Base-by-base conservation (phyloP, 1,140 invertebrate species). In the Pogonomyrmex barbatus region DNA sequence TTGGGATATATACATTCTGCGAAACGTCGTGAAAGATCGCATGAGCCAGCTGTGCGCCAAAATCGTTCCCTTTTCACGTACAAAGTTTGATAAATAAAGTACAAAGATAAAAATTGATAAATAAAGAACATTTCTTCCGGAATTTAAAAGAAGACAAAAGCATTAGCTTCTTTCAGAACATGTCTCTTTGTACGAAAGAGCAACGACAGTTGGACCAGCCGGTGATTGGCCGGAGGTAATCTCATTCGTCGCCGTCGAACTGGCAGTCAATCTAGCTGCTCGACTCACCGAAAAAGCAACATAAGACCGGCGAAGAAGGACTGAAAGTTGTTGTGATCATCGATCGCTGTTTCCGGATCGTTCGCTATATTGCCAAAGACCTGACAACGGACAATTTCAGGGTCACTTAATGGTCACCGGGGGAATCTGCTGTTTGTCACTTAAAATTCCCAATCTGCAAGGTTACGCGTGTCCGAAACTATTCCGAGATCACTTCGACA, bases 261-360 rank as follows among this genome's bases (percentile, higher is more conserved):
- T 87, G 58, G 70, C 63, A 71, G 65, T 90, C 77, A 87, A 79
- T 88, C 85, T 87, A 94, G 94, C 94, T 95, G 94, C 94, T 94
- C 94, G 94, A 95, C 95, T 98, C 98, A 99, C 97, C 98, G 98
- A 97, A 99, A 99, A 92, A 99, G 97, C 92, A 99, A 97, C 96
- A 99, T 97, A 93, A 99, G 96, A 94, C 98, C 97, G 94, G 98
- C 97, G 96, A 98, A 97, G 96, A 99, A 99, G 92, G 97, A 97
- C 95, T 98, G 97, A 97, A 99, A 99, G 96, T 99, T 99, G 97
- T 99, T 99, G 96, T 99, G 98, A 90, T 98, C 96, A 96, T 98
- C 99, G 94, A 99, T 97, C 91, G 98, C 97, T 91, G 97, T 97
- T 94, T 97, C 97, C 91, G 98, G 97, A 95, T 98, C 97, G 95